Percentiles rank a stretch among this genome's conserved stretches.
Evolutionary conservation across 2,797 vertebrate genomes (phyloP).

Genomic region (Acrocephalus scirpaceus): DNA sequence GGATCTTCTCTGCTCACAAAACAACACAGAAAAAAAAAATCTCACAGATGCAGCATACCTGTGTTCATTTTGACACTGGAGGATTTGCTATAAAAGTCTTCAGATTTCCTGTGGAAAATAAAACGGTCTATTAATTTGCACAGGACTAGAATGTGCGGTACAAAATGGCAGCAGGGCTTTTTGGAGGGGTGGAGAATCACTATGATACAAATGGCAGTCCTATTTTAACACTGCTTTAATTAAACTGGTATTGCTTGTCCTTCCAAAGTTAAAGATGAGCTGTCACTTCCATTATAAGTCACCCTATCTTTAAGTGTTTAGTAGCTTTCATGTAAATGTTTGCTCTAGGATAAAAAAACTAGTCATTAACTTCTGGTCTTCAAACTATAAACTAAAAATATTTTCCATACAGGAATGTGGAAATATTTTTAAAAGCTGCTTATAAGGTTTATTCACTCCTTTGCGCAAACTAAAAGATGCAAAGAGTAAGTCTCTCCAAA

Average conservation of each 20-base stretch:
- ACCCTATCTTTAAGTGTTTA: constrained; percentile 27
- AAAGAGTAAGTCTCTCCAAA: not conserved
- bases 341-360: not conserved
- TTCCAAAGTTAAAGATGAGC: constrained; percentile 53
- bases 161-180: constrained; percentile 41
- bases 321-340: constrained; percentile 25
- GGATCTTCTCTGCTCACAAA: not conserved
- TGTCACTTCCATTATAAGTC: not conserved
- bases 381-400: not conserved
- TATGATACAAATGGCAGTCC: constrained; percentile 16
- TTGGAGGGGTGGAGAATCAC: constrained; percentile 6
- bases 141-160: not conserved
- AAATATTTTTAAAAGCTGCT: not conserved
- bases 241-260: constrained; percentile 21
- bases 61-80: constrained; percentile 92
- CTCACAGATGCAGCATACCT: constrained; percentile 81
- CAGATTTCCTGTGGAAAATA: constrained; percentile 80
- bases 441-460: not conserved
- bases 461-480: not conserved
- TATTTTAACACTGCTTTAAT: constrained; percentile 63
- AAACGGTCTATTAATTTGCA: constrained; percentile 69
- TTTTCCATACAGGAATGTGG: not conserved
- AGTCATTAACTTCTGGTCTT: not conserved
- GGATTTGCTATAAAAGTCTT: constrained; percentile 78
- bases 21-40: not conserved